Percentiles rank a stretch among this genome's conserved stretches.
Evolutionary conservation across 2,888 invertebrate genomes (phyloP).

Genomic region (Pollenia labialis): DNA sequence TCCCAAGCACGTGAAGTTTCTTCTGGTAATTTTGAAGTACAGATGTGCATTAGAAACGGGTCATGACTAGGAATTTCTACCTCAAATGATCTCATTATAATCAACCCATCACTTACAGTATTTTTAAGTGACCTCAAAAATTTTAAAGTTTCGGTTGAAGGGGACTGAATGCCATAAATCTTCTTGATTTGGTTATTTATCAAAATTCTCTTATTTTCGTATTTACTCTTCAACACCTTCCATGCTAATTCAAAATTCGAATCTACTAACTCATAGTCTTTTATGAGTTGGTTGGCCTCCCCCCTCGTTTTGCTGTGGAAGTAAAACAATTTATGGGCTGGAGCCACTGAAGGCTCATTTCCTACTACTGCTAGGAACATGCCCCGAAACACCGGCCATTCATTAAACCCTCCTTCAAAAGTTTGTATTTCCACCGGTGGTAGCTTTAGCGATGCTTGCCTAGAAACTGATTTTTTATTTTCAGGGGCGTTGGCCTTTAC

Average conservation of each 20-base stretch:
- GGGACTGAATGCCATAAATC: constrained; percentile 19
- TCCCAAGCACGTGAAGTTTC: constrained; percentile 43
- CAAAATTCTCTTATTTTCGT: too few relatives aligned
- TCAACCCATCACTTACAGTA: constrained; percentile 5
- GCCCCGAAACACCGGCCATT: constrained; percentile 25
- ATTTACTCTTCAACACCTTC: too few relatives aligned
- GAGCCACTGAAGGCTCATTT: constrained; percentile 6
- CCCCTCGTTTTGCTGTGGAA: too few relatives aligned
- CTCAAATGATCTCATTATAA: not conserved
- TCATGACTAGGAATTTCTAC: constrained; percentile 7
- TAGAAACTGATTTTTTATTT: not conserved
- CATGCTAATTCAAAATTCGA: too few relatives aligned
- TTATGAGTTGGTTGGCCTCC: too few relatives aligned
- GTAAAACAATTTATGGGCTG: too few relatives aligned
- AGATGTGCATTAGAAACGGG: constrained; percentile 33
- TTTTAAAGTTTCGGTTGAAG: not conserved
- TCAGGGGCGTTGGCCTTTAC: not conserved
- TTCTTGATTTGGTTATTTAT: constrained; percentile 42
- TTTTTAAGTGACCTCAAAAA: not conserved
- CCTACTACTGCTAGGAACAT: constrained; percentile 22
- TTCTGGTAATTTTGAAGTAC: constrained; percentile 32
- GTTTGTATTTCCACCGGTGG: constrained; percentile 13
- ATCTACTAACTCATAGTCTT: too few relatives aligned
- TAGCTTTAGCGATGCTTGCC: constrained; percentile 17
- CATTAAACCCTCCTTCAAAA: constrained; percentile 31